Evolutionary conservation across 2,113 vertebrate species (phyloP), one percentile per base, ranked within the genome.

Genomic region (Rhineura floridana): DNA sequence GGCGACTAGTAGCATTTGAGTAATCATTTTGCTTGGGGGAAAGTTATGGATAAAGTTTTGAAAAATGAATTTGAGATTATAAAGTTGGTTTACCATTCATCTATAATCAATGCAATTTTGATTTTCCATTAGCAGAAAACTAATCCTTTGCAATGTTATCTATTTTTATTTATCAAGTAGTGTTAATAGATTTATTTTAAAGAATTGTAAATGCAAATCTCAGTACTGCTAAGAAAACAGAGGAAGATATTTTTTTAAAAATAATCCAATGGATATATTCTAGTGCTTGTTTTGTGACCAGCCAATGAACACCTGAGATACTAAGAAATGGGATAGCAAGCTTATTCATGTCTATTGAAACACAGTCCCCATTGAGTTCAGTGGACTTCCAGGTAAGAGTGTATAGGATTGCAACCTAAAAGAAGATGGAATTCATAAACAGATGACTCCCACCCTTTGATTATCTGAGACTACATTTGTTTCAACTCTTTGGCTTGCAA

Each of bases 191-290:
- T 75, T 76, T 76, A 76, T 76, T 62, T 76, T 76, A 62, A 59
- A 44, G 9, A 76, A 76, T 62, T 44, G 2, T 59, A 73, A 75
- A 2, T 62, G 8, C 11, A 76, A 76, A 62, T 85, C 28, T 76
- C 42, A 44, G 28, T 12, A 46, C 39, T 91, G 75, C 46, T 89
- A 59, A 93, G 90, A 85, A 55, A 69, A 77, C 81, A 82, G 42
- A 80, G 63, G 12, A 55, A 55, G 15, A 10, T 55, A 36, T 89
- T 92, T 87, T 91, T 93, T 94, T 89, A 69, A 83, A 59, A 82
- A 76, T 90, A 90, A 81, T 90, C 83, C 33, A 23, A 85, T 85
- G 59, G 15, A 10, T 44, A 75, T 15, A 62, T 44, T 44, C 39
- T 59, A 3, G 39, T 42, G 36, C 36, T 75, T 6, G 28, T 42